phyloP scores from a whole-genome alignment of 2,888 invertebrate genomes.

The Molorchus minor region DNA sequence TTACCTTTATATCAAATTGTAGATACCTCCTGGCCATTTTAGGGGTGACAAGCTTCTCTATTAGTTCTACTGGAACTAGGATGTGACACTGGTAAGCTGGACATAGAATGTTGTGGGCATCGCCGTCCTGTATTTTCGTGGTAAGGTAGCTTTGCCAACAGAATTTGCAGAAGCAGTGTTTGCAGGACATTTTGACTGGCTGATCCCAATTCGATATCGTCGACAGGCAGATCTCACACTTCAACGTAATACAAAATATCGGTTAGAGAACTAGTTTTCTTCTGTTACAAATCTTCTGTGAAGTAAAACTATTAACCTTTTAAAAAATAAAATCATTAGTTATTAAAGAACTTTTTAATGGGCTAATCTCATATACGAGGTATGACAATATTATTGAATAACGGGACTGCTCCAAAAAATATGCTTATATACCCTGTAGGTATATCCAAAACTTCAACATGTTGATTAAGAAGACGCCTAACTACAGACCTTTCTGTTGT shows the following conservation, averaged over 20 bases:
- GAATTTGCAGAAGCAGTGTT: conserved; percentile 70
- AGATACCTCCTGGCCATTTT: conserved; percentile 73
- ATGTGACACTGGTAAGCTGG: conserved; percentile 72
- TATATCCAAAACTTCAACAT: too few relatives aligned
- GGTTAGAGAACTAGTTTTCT: too few relatives aligned
- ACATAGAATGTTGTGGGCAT: conserved; percentile 72
- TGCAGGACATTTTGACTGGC: conserved; percentile 69
- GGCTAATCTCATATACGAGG: too few relatives aligned
- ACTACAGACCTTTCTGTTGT: too few relatives aligned
- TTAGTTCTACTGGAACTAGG: conserved; percentile 72
- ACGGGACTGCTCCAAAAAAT: too few relatives aligned
- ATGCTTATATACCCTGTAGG: too few relatives aligned
- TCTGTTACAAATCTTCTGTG: too few relatives aligned
- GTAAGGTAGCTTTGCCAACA: conserved; percentile 75
- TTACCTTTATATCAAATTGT: conserved; percentile 75
- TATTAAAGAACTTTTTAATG: too few relatives aligned
- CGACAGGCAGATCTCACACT: conserved; percentile 72
- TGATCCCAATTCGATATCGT: conserved; percentile 63
- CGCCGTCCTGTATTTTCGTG: conserved; percentile 72
- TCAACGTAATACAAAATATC: conserved; percentile 33
- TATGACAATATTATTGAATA: too few relatives aligned
- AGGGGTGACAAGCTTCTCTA: conserved; percentile 72
- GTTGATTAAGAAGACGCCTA: too few relatives aligned
- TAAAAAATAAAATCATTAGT: too few relatives aligned
- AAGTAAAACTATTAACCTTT: too few relatives aligned